Evolutionary conservation across 2,888 invertebrate species (phyloP).

Genomic region (Drosophila maculinotata): DNA sequence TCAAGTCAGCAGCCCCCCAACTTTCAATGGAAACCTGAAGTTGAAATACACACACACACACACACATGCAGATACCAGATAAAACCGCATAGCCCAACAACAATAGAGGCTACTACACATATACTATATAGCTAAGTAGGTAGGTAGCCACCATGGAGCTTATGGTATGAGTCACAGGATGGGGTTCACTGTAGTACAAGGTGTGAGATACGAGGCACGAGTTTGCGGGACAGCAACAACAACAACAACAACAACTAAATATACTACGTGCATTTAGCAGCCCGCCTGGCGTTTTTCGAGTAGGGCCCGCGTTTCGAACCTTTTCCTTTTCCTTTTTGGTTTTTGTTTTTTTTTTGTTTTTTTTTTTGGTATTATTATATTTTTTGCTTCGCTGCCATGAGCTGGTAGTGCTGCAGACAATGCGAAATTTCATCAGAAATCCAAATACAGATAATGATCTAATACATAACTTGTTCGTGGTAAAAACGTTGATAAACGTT

Average conservation of each 20-base stretch:
- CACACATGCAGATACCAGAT: conserved; percentile 33
- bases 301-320: conserved; percentile 44
- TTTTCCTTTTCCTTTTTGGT: conserved; percentile 16
- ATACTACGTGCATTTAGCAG: conserved; percentile 46
- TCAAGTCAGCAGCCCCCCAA: conserved; percentile 14
- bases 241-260: no score
- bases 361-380: conserved; percentile 31
- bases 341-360: conserved; percentile 22
- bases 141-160: conserved; percentile 19
- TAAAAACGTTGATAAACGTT: conserved; percentile 58
- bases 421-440: conserved; percentile 81
- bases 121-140: conserved; percentile 6
- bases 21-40: conserved; percentile 67
- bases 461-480: conserved; percentile 80
- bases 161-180: conserved; percentile 57
- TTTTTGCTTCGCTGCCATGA: conserved; percentile 45
- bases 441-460: conserved; percentile 81
- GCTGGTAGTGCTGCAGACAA: conserved; percentile 62
- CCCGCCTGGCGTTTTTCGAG: conserved; percentile 44
- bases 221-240: conserved; percentile 3
- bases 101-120: not conserved
- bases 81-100: conserved; percentile 37
- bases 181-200: conserved; percentile 9
- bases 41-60: conserved; percentile 10
- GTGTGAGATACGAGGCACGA: conserved; percentile 27